Base-by-base conservation (phyloP, 2,888 invertebrate genomes). In the Tromatobia lineatoria region DNA sequence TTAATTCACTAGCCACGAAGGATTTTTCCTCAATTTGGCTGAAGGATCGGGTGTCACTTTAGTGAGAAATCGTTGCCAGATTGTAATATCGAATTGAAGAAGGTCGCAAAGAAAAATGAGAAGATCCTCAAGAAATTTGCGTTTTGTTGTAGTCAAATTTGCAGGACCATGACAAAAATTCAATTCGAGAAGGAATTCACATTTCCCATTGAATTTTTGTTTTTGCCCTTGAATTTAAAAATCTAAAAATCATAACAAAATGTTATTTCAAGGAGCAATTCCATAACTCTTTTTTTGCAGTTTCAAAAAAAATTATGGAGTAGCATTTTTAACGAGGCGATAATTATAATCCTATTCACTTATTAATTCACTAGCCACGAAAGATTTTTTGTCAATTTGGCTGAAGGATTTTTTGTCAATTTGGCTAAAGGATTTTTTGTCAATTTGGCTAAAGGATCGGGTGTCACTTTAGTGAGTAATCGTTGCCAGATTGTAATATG, bases 41-140 rank as follows among this genome's bases (percentile, higher is more conserved):
- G 11, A 29, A 18, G 47, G 23, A 15, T 61, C 50, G 34, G 23
- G 4, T 50, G 75, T 75, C 34, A 29, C 18, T 18, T 38, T 13
- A 29, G 47, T 29, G 42, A 20, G 38, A 70, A 54, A 38, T 52
- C 38, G 52, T 70, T 52, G 20, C 69, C 34, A 45, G 50, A 52
- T 34, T 38, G 15, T n/a, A 42, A 71, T 71, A 54, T 71, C 70
- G 70, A 71, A 71, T 71, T 71, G 59, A 34, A 34, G 10, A 13
- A 25, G 45, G 15, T 18, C 34, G 6, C 13, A 45, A 73, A 57
- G 47, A 47, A 47, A 61, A 59, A 29, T 45, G 25, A 61, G 7
- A 59, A 59, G 18, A 45, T 34, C 59, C 42, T n/a, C n/a, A n/a
- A n/a, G n/a, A n/a, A n/a, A n/a, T n/a, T n/a, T n/a, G n/a, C n/a